Base-by-base conservation (phyloP, 2,888 invertebrate genomes). In the Tigriopus californicus region DNA sequence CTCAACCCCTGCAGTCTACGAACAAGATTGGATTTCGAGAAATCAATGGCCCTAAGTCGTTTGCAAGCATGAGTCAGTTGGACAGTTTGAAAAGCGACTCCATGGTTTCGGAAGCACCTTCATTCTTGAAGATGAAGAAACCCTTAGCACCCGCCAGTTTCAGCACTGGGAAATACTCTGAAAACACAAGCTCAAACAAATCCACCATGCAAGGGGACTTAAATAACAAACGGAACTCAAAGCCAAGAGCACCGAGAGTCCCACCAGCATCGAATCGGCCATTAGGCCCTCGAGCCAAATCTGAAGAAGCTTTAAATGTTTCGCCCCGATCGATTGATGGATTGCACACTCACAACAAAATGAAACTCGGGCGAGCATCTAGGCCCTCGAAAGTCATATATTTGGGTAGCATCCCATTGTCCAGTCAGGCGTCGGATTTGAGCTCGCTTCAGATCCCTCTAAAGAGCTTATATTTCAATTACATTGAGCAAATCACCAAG, bases 391-490 rank as follows among this genome's bases (percentile, higher is more conserved):
- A 61, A 11, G 86, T 89, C 1, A 83, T 84, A 66, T 89, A 88
- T 67, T 74, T 90, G 62, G 89, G 89, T 10, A 83, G 84, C 1
- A 78, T 86, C 18, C 81, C 84, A 0, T 74, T 90, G 0, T 79
- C 79, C 40, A 81, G 80, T 60, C 83, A 61, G n/a, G 62, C 62
- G 84, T 46, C 58, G 18, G 58, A 58, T 58, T 33, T 58, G 64
- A 85, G 85, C 61, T 61, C 20, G 64, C 75, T 90, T 40, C 89
- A 90, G 69, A 79, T 78, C 57, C 89, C 89, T 0, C 74, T 90
- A 6, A 79, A 79, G 67, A 79, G 83, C 64, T 73, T 86, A 41
- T 86, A 86, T 69, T 74, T 80, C 64, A 72, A 76, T 1, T 80
- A 80, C 63, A 58, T 64, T 20, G 24, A 58, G 41, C 47, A 58